phyloP scores from a whole-genome alignment of 2,113 vertebrate species.

The Corapipo altera region DNA sequence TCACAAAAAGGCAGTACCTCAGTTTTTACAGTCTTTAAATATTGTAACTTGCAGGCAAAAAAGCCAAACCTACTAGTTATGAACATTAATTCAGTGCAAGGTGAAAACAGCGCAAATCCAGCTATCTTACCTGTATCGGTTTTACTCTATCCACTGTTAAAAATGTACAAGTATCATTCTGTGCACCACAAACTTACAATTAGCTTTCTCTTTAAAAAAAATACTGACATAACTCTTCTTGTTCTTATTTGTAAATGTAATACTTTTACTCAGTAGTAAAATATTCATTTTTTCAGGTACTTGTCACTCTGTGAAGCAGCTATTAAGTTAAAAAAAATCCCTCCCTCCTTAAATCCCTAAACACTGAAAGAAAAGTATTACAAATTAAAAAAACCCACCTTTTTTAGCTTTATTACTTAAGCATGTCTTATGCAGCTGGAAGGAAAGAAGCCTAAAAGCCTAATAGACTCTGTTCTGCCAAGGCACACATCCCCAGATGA shows the following conservation, averaged over 20 bases:
- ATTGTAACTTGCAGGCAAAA: neutral
- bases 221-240: neutral
- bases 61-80: neutral
- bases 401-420: conserved; percentile 3
- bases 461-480: conserved; percentile 42
- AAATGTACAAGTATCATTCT: neutral
- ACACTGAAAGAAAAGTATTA: neutral
- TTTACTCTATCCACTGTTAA: neutral
- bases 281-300: neutral
- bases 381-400: neutral
- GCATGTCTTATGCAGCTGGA: conserved; percentile 28
- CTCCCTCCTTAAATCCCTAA: neutral
- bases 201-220: neutral
- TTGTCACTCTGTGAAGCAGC: neutral
- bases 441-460: neutral
- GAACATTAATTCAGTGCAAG: neutral
- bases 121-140: neutral
- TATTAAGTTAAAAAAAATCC: neutral
- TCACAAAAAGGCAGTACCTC: neutral
- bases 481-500: conserved; percentile 63
- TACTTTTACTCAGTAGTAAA: neutral
- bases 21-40: neutral
- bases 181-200: neutral
- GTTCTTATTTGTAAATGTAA: neutral
- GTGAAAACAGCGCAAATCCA: neutral